A percentile compares a stretch with the other conserved stretches of the same genome.
Evolutionary conservation across 2,888 invertebrate species (phyloP).

Genomic region (Platycheirus rosarum): DNA sequence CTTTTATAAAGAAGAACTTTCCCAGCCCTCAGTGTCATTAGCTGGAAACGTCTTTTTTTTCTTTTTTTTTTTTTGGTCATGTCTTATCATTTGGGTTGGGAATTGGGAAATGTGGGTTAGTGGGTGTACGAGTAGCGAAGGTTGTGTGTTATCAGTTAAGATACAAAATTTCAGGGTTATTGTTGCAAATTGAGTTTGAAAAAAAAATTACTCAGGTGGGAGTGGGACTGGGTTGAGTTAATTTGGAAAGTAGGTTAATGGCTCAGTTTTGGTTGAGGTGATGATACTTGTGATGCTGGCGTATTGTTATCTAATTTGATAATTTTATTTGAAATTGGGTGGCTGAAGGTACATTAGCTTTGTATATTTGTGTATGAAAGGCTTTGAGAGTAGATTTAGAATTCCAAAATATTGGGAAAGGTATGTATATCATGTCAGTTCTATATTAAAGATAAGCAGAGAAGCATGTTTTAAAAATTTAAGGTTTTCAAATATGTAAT

Average conservation of each 20-base stretch:
- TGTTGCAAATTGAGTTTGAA: not conserved
- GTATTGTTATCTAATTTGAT: too few relatives aligned
- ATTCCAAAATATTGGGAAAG: too few relatives aligned
- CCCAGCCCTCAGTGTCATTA: conserved; percentile 12
- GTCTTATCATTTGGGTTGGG: conserved; percentile 36
- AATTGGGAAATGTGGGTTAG: conserved; percentile 47
- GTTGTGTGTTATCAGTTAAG: conserved; percentile 14
- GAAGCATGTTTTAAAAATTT: too few relatives aligned
- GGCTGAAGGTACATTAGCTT: too few relatives aligned
- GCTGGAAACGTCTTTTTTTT: not conserved
- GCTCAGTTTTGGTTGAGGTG: not conserved
- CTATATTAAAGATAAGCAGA: too few relatives aligned
- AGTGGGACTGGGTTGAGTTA: not conserved
- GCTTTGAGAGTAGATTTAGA: too few relatives aligned
- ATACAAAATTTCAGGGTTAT: conserved; percentile 27
- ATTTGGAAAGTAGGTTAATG: not conserved
- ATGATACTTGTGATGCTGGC: too few relatives aligned
- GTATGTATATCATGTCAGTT: too few relatives aligned
- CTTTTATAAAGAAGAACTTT: conserved; percentile 58
- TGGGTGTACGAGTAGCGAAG: not conserved
- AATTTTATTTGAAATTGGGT: too few relatives aligned
- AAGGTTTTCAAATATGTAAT: too few relatives aligned
- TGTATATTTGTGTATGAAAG: too few relatives aligned
- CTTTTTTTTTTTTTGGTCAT: not conserved
- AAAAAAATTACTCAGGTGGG: not conserved